These are phyloP conservation scores for Hypomecis atomaria DNA, from an alignment of 2,888 invertebrate species.

Conservation along the genomic window DNA sequence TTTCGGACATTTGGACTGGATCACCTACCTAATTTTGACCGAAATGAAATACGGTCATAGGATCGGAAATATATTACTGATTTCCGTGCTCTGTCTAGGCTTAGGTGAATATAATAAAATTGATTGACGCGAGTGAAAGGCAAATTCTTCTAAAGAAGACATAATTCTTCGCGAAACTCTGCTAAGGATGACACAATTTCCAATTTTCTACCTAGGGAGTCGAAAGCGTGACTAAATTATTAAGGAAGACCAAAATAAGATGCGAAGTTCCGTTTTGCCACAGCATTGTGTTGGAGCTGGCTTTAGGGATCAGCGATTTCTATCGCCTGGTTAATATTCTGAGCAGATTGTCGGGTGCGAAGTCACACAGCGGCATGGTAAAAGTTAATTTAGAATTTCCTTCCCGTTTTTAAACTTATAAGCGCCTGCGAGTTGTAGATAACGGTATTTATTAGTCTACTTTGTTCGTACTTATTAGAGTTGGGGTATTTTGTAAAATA, in stretches of 20 bases:
- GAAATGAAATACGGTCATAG: conserved; percentile 36
- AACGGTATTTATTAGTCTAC: conserved; percentile 19
- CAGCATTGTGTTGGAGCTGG: conserved; percentile 73
- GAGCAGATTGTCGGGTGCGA: conserved; percentile 68
- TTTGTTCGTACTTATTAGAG: conserved; percentile 4
- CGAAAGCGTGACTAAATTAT: conserved; percentile 80
- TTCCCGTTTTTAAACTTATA: conserved; percentile 59
- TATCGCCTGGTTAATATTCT: conserved; percentile 79
- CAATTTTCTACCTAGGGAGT: conserved; percentile 81
- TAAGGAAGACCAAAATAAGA: conserved; percentile 77
- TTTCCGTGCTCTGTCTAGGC: conserved; percentile 30
- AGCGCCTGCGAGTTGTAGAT: conserved; percentile 35
- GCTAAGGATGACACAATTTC: conserved; percentile 77
- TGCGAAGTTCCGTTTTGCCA: conserved; percentile 72
- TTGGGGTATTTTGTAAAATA: not conserved
- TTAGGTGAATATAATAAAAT: conserved; percentile 56
- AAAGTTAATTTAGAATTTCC: conserved; percentile 77
- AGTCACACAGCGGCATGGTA: conserved; percentile 69
- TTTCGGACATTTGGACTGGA: conserved; percentile 38
- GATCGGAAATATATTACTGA: conserved; percentile 16
- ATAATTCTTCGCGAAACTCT: conserved; percentile 68
- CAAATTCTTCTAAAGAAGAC: conserved; percentile 60
- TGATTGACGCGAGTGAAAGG: conserved; percentile 49
- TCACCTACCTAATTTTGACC: conserved; percentile 39
- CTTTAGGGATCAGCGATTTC: conserved; percentile 76